A percentile compares a stretch with the other conserved stretches of the same genome.
phyloP scores from a whole-genome alignment of 2,797 vertebrate species.

The Lutjanus argentimaculatus region DNA sequence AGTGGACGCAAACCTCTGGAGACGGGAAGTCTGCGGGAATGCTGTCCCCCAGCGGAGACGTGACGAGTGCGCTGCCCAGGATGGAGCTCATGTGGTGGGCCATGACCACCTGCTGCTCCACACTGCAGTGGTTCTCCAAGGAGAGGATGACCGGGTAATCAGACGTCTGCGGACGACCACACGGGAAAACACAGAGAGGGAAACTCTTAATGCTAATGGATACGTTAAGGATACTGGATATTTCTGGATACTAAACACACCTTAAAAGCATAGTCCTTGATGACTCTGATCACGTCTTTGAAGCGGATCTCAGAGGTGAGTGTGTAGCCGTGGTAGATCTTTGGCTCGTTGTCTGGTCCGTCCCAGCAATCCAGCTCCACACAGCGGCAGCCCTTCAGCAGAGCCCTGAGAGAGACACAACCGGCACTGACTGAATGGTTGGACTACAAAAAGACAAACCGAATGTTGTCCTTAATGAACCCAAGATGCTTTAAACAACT shows the following conservation, averaged over 20 bases:
- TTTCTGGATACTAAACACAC: slow-evolving; percentile 69
- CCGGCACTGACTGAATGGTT: neutral
- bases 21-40: slow-evolving; percentile 91
- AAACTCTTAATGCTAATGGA: neutral
- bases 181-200: neutral
- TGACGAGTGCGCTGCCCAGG: slow-evolving; percentile 91
- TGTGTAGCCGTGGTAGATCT: slow-evolving; percentile 97
- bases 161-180: slow-evolving; percentile 84
- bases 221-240: neutral
- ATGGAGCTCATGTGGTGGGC: slow-evolving; percentile 90
- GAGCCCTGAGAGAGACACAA: slow-evolving; percentile 86
- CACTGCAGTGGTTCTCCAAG: slow-evolving; percentile 96
- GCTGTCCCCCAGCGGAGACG: slow-evolving; percentile 85
- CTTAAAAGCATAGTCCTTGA: slow-evolving; percentile 97
- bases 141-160: slow-evolving; percentile 97
- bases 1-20: slow-evolving; percentile 88
- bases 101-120: slow-evolving; percentile 95
- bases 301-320: slow-evolving; percentile 97
- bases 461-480: neutral
- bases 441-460: too few species aligned
- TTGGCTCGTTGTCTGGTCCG: slow-evolving; percentile 91
- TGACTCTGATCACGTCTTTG: slow-evolving; percentile 91
- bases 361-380: slow-evolving; percentile 98
- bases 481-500: neutral
- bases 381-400: slow-evolving; percentile 95